Evolutionary conservation across 2,888 invertebrate species (phyloP), one percentile per base, ranked within the genome.

Genomic region (Scrobipalpa costella): DNA sequence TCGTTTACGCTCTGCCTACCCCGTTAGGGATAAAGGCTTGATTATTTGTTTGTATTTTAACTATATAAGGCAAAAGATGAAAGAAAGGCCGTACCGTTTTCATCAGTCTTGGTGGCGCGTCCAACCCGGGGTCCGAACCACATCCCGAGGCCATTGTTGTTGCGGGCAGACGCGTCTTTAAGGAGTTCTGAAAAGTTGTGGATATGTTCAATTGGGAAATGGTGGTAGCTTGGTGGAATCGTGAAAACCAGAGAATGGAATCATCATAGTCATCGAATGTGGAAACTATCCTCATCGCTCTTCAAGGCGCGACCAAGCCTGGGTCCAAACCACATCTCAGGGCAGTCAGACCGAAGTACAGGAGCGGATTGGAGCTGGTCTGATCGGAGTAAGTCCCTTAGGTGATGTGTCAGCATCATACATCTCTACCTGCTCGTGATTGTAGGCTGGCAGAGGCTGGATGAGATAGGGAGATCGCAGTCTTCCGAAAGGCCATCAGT

Each of bases 81-180:
- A 27, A 5, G 2, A 27, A 47, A n/a, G n/a, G n/a, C 27, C 27
- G 15, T 75, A 87, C 89, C 85, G 64, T 85, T 84, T 11, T 85
- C 82, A 36, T 81, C 80, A 49, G 69, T 83, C 72, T 86, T 91
- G 66, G 85, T 86, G 0, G 86, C 79, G 66, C 93, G 88, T 63
- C 94, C 95, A 33, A 95, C 85, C 52, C 94, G 86, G 0, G 94
- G 94, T 47, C 95, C 95, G 71, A 95, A 94, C 95, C 95, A 95
- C 84, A 95, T 91, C n/a, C 84, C 86, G 0, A 77, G 72, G 40
- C 63, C 71, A 36, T 85, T 83, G 0, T 69, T 68, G 0, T 69
- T 68, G 8, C 77, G 70, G 40, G 69, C 64, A 3, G 72, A 69
- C 66, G 71, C 57, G 11, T 74, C 69, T 38, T 72, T 73, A 63